Evolutionary conservation across 2,797 vertebrate species (phyloP), one percentile per base, ranked within the genome.

Genomic region (Limosa lapponica): DNA sequence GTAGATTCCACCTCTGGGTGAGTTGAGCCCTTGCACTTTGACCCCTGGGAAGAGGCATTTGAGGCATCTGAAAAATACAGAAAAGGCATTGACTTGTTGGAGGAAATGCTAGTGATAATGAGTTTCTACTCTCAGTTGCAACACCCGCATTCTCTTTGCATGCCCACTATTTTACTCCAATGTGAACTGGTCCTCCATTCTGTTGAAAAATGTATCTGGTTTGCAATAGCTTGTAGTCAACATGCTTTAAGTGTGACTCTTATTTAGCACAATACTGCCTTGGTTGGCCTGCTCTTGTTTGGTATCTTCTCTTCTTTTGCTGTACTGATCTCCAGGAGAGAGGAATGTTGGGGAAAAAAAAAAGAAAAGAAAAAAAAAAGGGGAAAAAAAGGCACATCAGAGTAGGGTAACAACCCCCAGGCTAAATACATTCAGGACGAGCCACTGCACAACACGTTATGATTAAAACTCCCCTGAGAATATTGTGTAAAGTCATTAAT

Each of bases 221-320:
- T 95, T 93, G 78, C 70, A 89, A 88, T 52, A 97, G 61, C 73
- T 96, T 90, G 44, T 25, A 82, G 80, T 78, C 93, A 95, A 87
- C 61, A 23, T 64, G 37, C 43, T 94, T 95, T 57, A 94, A 97
- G 95, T 17, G 7, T 72, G 54, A 48, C 92, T 90, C 41, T 28
- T 94, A 89, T 34, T 80, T 49, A 94, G 75, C 62, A 89, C 88
- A 87, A 80, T 72, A 64, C 22, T 84, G 73, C 67, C 49, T 32
- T 96, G 95, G 97, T 87, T 96, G 95, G 78, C 61, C 79, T 88
- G 73, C 62, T 91, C 91, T 88, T 92, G 81, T 89, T 90, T 89
- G 84, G 82, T 95, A 92, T 96, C 84, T 75, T 93, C 74, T 82
- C 73, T 89, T 85, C 94, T 96, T 97, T 94, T 91, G 25, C 65